Evolutionary conservation across 2,888 invertebrate genomes (phyloP).

Genomic region (Drosophila emarginata): DNA sequence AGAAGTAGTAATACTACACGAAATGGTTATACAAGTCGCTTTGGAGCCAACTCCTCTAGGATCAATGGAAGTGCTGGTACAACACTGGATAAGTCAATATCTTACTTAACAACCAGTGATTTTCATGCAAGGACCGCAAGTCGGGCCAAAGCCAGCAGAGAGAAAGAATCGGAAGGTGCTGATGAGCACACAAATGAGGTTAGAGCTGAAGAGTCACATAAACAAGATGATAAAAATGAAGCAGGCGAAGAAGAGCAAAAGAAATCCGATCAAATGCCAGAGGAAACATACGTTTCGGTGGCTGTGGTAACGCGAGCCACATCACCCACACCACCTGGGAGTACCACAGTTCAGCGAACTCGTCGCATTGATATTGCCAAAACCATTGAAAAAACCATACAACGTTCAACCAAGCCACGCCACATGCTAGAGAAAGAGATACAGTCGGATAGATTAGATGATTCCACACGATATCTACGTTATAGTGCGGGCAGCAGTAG

Average conservation of each 20-base stretch:
- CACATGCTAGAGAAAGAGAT: slow-evolving; percentile 88
- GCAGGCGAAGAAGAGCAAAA: neutral
- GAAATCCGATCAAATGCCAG: slow-evolving; percentile 13
- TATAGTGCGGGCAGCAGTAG: slow-evolving; percentile 85
- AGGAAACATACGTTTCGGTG: slow-evolving; percentile 83
- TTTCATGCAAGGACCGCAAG: slow-evolving; percentile 80
- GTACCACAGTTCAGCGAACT: slow-evolving; percentile 85
- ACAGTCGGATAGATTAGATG: slow-evolving; percentile 89
- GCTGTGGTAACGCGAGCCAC: slow-evolving; percentile 89
- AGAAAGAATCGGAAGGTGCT: slow-evolving; percentile 68
- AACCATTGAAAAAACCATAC: slow-evolving; percentile 88
- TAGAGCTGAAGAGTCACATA: neutral
- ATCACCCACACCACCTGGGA: slow-evolving; percentile 88
- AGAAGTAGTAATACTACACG: slow-evolving; percentile 47
- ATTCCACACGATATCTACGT: slow-evolving; percentile 86
- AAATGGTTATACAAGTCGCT: slow-evolving; percentile 54
- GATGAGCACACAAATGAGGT: slow-evolving; percentile 17
- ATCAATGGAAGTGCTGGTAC: slow-evolving; percentile 35
- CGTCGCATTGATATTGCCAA: slow-evolving; percentile 89
- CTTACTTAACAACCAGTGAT: slow-evolving; percentile 81
- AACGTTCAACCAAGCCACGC: slow-evolving; percentile 84
- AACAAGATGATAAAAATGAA: slow-evolving; percentile 12
- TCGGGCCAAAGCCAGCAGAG: slow-evolving; percentile 79
- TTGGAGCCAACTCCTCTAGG: slow-evolving; percentile 29
- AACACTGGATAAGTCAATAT: slow-evolving; percentile 76